These are phyloP conservation scores for Aldrovandia affinis DNA, from an alignment of 2,797 vertebrate genomes.

Conservation along the genomic window DNA sequence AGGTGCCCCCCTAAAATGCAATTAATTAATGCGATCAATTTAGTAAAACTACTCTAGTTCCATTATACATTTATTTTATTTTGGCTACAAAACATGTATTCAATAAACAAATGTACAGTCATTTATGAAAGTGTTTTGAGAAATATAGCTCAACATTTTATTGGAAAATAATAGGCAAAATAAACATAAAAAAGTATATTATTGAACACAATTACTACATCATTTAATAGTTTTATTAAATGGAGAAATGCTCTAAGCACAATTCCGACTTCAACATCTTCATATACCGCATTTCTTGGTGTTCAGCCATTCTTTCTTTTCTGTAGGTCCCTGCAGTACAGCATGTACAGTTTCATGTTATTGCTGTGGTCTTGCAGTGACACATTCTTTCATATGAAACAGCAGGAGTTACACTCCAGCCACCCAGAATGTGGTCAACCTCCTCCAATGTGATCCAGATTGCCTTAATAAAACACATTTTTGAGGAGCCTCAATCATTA, in stretches of 20 bases:
- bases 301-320: background rate
- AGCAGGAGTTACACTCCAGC: background rate
- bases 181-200: too few species aligned
- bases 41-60: background rate
- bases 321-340: background rate
- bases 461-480: constrained; percentile 27
- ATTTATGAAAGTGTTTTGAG: background rate
- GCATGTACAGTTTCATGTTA: background rate
- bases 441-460: constrained; percentile 33
- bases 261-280: background rate
- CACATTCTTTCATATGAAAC: constrained; percentile 18
- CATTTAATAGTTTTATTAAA: too few species aligned
- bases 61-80: background rate
- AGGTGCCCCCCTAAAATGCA: too few species aligned
- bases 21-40: background rate
- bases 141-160: too few species aligned
- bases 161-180: too few species aligned
- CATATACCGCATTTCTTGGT: background rate
- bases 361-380: constrained; percentile 19
- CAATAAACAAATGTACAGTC: background rate
- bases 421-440: constrained; percentile 30
- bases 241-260: too few species aligned
- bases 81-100: background rate
- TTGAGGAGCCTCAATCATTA: constrained; percentile 9
- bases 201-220: too few species aligned